Evolutionary conservation across 2,797 vertebrate genomes (phyloP).

Genomic region (Luscinia megarhynchos): DNA sequence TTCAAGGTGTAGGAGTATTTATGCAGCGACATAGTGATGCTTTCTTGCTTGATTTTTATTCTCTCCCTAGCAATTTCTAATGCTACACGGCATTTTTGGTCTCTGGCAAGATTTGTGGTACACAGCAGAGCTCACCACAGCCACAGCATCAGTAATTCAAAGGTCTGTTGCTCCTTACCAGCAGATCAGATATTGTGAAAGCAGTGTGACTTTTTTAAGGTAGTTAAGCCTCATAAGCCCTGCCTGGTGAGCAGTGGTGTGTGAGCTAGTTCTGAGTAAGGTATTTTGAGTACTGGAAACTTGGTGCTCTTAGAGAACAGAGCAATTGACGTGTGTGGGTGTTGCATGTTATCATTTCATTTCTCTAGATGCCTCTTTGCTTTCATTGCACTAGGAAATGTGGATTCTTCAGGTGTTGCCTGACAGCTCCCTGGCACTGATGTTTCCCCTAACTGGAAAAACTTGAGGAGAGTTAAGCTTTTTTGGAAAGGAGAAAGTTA

Average conservation of each 20-base stretch:
- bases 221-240: neutral
- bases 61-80: neutral
- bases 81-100: neutral
- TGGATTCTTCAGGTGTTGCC: neutral
- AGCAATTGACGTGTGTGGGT: neutral
- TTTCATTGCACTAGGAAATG: neutral
- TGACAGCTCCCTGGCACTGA: neutral
- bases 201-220: neutral
- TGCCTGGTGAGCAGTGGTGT: neutral
- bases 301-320: neutral
- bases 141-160: neutral
- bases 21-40: rapidly evolving
- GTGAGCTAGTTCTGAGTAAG: neutral
- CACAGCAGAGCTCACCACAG: neutral
- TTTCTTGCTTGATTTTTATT: neutral
- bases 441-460: neutral
- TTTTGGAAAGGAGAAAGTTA: neutral
- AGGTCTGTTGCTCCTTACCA: neutral
- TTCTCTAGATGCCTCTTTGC: neutral
- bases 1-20: neutral
- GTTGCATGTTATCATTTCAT: neutral
- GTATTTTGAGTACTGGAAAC: neutral
- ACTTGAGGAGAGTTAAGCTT: neutral
- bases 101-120: neutral
- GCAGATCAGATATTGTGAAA: neutral